A percentile compares a stretch with the other conserved stretches of the same genome.
Conservation (phyloP, 2,113 vertebrate genomes). For the Neofelis nebulosa region DNA sequence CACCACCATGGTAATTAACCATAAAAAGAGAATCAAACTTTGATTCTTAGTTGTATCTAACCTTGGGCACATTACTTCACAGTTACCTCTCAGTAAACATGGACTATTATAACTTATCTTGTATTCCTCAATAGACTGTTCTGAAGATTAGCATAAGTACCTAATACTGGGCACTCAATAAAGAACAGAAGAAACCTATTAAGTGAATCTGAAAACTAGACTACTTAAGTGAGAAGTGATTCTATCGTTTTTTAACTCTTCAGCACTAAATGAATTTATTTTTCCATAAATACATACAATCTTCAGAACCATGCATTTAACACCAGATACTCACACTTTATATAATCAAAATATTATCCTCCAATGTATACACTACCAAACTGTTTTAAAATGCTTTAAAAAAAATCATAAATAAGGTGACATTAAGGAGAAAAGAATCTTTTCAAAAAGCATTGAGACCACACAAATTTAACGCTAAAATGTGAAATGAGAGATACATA, state of each 20-base stretch:
- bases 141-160: background rate
- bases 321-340: background rate
- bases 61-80: background rate
- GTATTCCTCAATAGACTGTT: background rate
- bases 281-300: background rate
- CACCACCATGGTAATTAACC: background rate
- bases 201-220: background rate
- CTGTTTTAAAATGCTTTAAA: background rate
- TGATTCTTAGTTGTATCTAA: background rate
- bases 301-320: background rate
- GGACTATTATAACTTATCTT: background rate
- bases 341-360: constrained; percentile 8
- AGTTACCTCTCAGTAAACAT: background rate
- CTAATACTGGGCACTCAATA: background rate
- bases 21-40: background rate
- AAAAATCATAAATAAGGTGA: background rate
- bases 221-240: background rate
- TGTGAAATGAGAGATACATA: background rate
- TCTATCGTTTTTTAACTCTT: background rate
- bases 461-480: constrained; percentile 20
- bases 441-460: background rate
- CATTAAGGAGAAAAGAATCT: background rate
- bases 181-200: background rate
- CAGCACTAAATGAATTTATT: background rate
- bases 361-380: background rate